Conservation (phyloP, 2,888 invertebrate genomes). For the Cremastobaeus sp. region DNA sequence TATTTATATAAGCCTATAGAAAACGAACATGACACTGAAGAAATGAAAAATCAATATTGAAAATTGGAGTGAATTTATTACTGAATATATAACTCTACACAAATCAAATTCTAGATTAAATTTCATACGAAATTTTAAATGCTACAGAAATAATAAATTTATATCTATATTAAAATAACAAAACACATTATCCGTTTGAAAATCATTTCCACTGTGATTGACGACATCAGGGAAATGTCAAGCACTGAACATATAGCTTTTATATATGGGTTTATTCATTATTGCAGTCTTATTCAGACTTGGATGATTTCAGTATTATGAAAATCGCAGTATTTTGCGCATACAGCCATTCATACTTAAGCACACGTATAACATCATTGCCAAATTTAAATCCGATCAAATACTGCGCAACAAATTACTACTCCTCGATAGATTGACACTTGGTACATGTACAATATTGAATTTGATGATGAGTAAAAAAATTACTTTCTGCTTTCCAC, state of each 20-base stretch:
- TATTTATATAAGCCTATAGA: too few species aligned
- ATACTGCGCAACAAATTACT: slow-evolving; percentile 48
- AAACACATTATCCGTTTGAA: too few species aligned
- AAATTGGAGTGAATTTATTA: too few species aligned
- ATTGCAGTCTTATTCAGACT: slow-evolving; percentile 57
- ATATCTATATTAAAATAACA: too few species aligned
- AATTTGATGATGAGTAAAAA: slow-evolving; percentile 11
- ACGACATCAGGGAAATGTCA: slow-evolving; percentile 3
- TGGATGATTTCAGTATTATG: slow-evolving; percentile 50
- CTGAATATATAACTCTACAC: too few species aligned
- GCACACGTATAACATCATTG: slow-evolving; percentile 49
- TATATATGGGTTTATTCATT: slow-evolving; percentile 57
- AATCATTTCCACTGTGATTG: too few species aligned
- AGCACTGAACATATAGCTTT: slow-evolving; percentile 4
- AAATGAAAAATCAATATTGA: too few species aligned
- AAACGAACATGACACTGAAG: too few species aligned
- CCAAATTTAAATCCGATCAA: slow-evolving; percentile 43
- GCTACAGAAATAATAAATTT: background rate
- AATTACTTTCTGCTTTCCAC: background rate
- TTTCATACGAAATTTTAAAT: too few species aligned
- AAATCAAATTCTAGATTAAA: too few species aligned
- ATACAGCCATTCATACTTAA: slow-evolving; percentile 52
- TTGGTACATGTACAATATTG: slow-evolving; percentile 29
- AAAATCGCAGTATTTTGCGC: slow-evolving; percentile 55
- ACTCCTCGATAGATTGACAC: slow-evolving; percentile 32